Evolutionary conservation across 2,888 invertebrate genomes (phyloP).

Genomic region (Iphiclides podalirius): DNA sequence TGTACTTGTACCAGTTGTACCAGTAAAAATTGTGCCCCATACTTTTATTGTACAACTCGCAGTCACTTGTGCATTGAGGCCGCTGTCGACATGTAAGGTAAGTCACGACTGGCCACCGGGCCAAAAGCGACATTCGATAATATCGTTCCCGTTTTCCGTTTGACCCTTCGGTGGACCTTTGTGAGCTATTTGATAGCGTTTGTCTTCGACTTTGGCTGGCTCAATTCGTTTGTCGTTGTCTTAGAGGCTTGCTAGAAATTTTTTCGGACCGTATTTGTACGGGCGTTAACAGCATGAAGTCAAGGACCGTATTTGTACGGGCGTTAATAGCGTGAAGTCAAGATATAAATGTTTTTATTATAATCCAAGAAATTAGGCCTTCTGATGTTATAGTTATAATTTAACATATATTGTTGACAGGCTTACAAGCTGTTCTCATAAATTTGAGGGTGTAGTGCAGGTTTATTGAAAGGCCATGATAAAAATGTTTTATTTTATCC

Average conservation of each 20-base stretch:
- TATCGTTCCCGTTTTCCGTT: constrained; percentile 67
- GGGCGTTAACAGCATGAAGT: not conserved
- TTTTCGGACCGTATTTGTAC: not conserved
- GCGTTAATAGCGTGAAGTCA: not conserved
- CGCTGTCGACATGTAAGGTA: constrained; percentile 59
- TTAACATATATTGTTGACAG: too few species aligned
- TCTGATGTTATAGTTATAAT: too few species aligned
- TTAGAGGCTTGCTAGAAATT: not conserved
- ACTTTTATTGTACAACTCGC: too few species aligned
- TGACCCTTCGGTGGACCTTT: constrained; percentile 55
- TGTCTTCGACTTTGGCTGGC: constrained; percentile 40
- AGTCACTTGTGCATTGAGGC: constrained; percentile 30
- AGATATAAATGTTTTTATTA: not conserved
- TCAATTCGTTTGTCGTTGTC: constrained; percentile 26
- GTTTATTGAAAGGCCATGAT: too few species aligned
- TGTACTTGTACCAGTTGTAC: too few species aligned
- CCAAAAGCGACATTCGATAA: constrained; percentile 73
- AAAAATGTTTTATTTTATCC: too few species aligned
- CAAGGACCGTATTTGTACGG: too few species aligned
- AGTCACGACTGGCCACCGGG: constrained; percentile 75
- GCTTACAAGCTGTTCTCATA: too few species aligned
- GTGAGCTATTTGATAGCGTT: constrained; percentile 47
- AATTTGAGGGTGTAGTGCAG: too few species aligned
- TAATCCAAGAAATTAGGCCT: too few species aligned
- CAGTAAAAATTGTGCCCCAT: too few species aligned